Evolutionary conservation across 1,140 invertebrate species (phyloP).

Genomic region (Cyrtorhinus lividipennis): DNA sequence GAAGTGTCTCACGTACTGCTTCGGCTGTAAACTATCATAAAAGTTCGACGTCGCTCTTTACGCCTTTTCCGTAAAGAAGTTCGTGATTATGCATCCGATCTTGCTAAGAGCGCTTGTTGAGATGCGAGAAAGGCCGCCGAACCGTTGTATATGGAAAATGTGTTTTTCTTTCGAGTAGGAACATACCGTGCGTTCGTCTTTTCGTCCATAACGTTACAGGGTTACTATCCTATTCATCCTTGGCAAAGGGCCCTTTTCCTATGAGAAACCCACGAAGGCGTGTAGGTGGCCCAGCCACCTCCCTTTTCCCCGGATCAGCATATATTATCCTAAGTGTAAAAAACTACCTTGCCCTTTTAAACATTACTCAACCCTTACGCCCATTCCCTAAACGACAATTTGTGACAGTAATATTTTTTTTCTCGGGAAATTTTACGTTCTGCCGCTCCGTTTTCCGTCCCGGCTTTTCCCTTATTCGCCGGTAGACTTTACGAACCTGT

Average conservation of each 20-base stretch:
- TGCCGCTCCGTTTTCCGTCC: not conserved
- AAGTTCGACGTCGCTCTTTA: too few relatives aligned
- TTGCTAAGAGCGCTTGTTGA: too few relatives aligned
- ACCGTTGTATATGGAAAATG: too few relatives aligned
- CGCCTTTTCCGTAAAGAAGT: too few relatives aligned
- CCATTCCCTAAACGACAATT: not conserved
- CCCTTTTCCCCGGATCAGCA: not conserved
- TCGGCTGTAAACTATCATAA: too few relatives aligned
- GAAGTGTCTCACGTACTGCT: too few relatives aligned
- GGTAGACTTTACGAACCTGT: not conserved
- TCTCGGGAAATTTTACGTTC: not conserved
- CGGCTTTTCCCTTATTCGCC: not conserved
- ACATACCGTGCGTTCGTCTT: too few relatives aligned
- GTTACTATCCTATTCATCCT: not conserved
- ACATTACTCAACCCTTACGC: not conserved
- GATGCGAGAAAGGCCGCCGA: too few relatives aligned
- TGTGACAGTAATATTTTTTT: not conserved
- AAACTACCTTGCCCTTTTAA: not conserved
- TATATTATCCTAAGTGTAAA: not conserved
- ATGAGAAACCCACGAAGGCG: too few relatives aligned
- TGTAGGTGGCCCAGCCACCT: not conserved
- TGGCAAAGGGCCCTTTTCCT: too few relatives aligned
- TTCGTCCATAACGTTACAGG: not conserved
- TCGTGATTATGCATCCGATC: too few relatives aligned
- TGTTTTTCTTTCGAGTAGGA: too few relatives aligned